A percentile compares a stretch with the other conserved stretches of the same genome.
These are phyloP conservation scores for Platanista minor DNA, from an alignment of 2,113 vertebrate species.

Conservation along the genomic window DNA sequence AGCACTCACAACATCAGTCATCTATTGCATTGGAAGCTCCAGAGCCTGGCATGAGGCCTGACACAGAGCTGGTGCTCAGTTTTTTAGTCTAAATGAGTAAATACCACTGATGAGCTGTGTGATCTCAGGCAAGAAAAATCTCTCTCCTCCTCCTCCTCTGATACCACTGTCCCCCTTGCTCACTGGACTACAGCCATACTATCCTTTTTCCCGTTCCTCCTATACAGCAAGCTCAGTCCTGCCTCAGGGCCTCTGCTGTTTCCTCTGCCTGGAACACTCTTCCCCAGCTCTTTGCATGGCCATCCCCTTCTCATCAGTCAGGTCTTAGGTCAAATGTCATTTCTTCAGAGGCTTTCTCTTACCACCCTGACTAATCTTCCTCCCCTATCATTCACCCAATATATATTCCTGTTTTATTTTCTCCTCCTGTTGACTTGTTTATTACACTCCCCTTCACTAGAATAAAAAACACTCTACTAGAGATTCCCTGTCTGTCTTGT, in stretches of 20 bases:
- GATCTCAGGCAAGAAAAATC: not conserved
- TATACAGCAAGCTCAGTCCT: not conserved
- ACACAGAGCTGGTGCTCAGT: not conserved
- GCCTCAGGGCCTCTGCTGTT: not conserved
- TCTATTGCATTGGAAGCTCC: not conserved
- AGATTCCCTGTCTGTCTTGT: not conserved
- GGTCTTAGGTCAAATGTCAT: not conserved
- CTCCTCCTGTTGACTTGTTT: not conserved
- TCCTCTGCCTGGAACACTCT: not conserved
- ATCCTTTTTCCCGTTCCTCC: not conserved
- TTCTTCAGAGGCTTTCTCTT: slow-evolving; percentile 6
- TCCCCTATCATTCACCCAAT: not conserved
- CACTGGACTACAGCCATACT: not conserved
- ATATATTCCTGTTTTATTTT: not conserved
- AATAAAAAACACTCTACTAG: not conserved
- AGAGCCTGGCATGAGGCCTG: not conserved
- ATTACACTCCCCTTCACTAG: not conserved
- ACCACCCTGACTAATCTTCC: not conserved
- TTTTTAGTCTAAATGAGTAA: not conserved
- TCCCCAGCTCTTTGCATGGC: not conserved
- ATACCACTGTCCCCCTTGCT: not conserved
- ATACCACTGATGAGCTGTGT: not conserved
- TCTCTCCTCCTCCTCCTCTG: not conserved
- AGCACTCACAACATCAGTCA: not conserved
- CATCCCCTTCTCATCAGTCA: not conserved